Evolutionary conservation across 2,113 vertebrate genomes (phyloP), one percentile per base, ranked within the genome.

Genomic region (Miniopterus natalensis): DNA sequence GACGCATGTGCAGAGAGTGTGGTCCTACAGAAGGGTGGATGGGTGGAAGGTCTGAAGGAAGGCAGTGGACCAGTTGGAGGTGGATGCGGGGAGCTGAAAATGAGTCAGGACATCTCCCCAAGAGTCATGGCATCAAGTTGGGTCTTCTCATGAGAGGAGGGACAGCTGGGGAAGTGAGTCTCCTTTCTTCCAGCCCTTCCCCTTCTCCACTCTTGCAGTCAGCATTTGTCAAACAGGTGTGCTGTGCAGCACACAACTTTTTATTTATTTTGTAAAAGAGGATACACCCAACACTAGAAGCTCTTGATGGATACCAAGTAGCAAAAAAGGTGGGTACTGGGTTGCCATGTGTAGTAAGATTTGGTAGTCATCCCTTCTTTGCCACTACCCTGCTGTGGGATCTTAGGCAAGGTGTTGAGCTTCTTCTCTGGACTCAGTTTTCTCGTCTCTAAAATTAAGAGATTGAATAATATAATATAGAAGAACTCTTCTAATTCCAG

Each of bases 11-110:
- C 14, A n/a, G 18, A 81, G 45, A 70, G 9, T 25, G 3, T 3
- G 17, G 55, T 47, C 25, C 5, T 4, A 31, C 18, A 18, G 1
- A 0, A 0, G 17, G 45, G 13, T 0, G 3, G 45, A 25, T 27
- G 6, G 4, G 15, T n/a, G n/a, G 55, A 68, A 57, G 45, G 2
- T 65, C 63, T 57, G 42, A 53, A 51, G 81, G 59, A 71, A n/a
- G 40, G 42, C 65, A 74, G 57, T 75, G 63, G 36, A 47, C 14
- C 4, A 20, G 23, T 45, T 65, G 74, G 49, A 91, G 42, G 15
- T 55, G 21, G 61, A 17, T 9, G 8, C 2, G 12, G 27, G 47
- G 23, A 18, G 11, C n/a, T 92, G 61, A 36, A 83, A 89, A 78
- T 40, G 51, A 86, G 80, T 70, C 55, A 45, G 25, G 78, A 59